phyloP scores from a whole-genome alignment of 2,113 vertebrate species.

The Ictalurus furcatus region DNA sequence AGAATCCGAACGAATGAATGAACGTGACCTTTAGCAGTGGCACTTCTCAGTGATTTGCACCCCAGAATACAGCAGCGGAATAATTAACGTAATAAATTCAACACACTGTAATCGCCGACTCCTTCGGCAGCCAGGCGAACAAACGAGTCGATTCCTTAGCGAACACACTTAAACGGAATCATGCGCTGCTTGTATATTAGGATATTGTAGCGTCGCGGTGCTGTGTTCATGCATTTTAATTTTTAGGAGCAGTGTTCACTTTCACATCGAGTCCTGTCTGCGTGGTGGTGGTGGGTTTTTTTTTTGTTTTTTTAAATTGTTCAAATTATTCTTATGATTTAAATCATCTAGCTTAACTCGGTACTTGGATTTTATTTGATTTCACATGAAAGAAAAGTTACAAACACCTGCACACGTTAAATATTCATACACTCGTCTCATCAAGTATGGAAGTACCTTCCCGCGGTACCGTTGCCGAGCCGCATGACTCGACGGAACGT shows the following conservation, averaged over 20 bases:
- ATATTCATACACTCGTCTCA: background rate
- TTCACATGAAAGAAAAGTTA: background rate
- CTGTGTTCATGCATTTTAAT: background rate
- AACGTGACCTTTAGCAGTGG: slow-evolving; percentile 38
- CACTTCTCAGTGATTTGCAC: slow-evolving; percentile 46
- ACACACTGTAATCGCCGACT: slow-evolving; percentile 22
- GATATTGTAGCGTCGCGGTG: background rate
- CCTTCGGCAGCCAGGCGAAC: slow-evolving; percentile 14
- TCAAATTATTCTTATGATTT: background rate
- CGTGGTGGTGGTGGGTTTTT: too few relatives aligned
- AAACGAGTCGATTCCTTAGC: slow-evolving; percentile 1
- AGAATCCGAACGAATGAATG: slow-evolving; percentile 42
- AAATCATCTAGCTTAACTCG: background rate
- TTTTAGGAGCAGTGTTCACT: background rate
- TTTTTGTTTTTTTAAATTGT: background rate
- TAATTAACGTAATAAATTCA: slow-evolving; percentile 39
- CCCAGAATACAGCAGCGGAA: slow-evolving; percentile 27
- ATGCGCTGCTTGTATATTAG: background rate
- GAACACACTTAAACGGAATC: background rate
- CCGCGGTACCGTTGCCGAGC: background rate
- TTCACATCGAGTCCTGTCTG: background rate
- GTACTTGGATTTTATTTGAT: background rate
- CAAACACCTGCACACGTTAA: background rate
- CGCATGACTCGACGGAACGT: background rate
- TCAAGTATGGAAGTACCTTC: background rate